These are phyloP conservation scores for Fundulus diaphanus DNA, from an alignment of 2,797 vertebrate species.

Conservation along the genomic window DNA sequence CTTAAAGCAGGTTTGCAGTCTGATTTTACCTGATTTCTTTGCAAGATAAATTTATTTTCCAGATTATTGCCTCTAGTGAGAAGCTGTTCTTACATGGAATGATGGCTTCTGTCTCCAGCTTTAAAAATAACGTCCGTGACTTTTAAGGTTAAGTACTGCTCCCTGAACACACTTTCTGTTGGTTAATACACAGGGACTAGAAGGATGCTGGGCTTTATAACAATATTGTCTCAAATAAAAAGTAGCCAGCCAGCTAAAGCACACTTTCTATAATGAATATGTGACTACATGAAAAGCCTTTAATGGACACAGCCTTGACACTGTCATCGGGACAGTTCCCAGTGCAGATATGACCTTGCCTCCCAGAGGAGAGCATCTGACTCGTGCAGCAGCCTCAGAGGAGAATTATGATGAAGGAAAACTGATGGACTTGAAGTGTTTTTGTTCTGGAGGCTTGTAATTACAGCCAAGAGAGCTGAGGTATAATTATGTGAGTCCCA, in stretches of 20 bases:
- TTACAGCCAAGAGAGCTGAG: conserved; percentile 44
- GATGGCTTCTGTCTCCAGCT: conserved; percentile 20
- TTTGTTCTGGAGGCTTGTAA: conserved; percentile 61
- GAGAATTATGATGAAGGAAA: conserved; percentile 56
- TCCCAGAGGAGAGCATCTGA: conserved; percentile 45
- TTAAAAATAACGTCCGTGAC: conserved; percentile 33
- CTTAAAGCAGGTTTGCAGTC: not conserved
- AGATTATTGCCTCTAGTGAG: not conserved
- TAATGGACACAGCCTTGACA: conserved; percentile 30
- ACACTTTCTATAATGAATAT: conserved; percentile 17
- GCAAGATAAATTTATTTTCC: not conserved
- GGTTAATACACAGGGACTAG: conserved; percentile 30
- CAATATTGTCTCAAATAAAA: conserved; percentile 43
- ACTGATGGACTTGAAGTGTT: conserved; percentile 62
- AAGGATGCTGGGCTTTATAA: conserved; percentile 1
- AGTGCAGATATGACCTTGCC: conserved; percentile 29
- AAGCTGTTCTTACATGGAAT: conserved; percentile 5
- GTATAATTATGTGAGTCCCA: conserved; percentile 54
- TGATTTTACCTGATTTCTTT: not conserved
- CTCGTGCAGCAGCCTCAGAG: conserved; percentile 28
- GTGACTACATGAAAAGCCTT: conserved; percentile 28
- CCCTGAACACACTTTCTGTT: conserved; percentile 25
- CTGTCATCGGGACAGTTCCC: conserved; percentile 17
- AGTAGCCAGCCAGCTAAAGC: conserved; percentile 15
- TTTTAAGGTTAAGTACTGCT: conserved; percentile 40